A percentile compares a stretch with the other conserved stretches of the same genome.
Conservation (phyloP, 2,888 invertebrate genomes). For the Mechanitis mazaeus region DNA sequence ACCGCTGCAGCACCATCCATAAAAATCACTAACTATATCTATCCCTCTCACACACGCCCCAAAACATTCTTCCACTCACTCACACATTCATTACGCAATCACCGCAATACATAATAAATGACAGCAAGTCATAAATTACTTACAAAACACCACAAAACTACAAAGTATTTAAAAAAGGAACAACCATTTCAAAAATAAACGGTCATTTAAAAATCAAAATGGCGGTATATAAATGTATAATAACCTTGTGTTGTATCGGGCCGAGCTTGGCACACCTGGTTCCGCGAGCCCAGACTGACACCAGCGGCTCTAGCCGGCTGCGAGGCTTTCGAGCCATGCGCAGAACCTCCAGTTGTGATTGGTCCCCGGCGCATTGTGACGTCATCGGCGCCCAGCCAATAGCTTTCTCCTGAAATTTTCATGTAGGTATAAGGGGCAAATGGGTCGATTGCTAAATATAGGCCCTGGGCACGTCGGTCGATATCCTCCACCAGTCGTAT, state of each 20-base stretch:
- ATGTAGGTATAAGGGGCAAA: constrained; percentile 62
- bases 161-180: constrained; percentile 27
- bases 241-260: constrained; percentile 58
- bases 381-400: constrained; percentile 61
- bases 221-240: constrained; percentile 45
- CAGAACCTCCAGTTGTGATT: constrained; percentile 48
- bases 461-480: constrained; percentile 43
- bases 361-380: constrained; percentile 55
- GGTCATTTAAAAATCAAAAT: constrained; percentile 34
- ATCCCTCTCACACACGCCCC: constrained; percentile 35
- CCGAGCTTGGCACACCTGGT: constrained; percentile 70
- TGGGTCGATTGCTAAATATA: constrained; percentile 71
- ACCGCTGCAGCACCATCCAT: constrained; percentile 1
- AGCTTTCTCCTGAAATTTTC: constrained; percentile 57
- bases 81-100: constrained; percentile 35
- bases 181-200: constrained; percentile 34
- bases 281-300: constrained; percentile 68
- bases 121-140: constrained; percentile 13
- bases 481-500: constrained; percentile 24
- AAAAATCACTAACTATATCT: constrained; percentile 33
- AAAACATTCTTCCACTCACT: constrained; percentile 35
- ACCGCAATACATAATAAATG: constrained; percentile 26
- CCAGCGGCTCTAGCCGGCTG: constrained; percentile 44
- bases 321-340: constrained; percentile 61
- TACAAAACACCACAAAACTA: constrained; percentile 27